These are phyloP conservation scores for Lochmaea capreae DNA, from an alignment of 2,888 invertebrate genomes.

Conservation along the genomic window DNA sequence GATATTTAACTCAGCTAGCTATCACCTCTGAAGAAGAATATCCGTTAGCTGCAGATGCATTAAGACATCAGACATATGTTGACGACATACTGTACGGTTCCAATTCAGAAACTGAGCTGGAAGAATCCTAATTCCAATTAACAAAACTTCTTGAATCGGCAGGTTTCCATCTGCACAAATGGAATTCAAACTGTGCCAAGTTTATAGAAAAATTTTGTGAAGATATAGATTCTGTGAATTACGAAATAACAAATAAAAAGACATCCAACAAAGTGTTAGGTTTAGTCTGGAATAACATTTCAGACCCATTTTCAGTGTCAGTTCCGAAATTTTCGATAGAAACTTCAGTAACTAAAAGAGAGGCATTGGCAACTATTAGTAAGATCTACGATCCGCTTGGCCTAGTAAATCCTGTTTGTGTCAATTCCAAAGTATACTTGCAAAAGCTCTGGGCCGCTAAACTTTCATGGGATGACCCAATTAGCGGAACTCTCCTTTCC, in stretches of 20 bases:
- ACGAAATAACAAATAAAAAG: too few species aligned
- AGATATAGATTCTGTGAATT: too few species aligned
- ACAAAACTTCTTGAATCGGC: too few species aligned
- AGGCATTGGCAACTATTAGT: too few species aligned
- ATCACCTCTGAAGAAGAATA: too few species aligned
- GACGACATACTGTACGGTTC: slow-evolving; percentile 23
- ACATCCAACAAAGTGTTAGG: too few species aligned
- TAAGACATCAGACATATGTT: slow-evolving; percentile 13
- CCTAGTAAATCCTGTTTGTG: slow-evolving; percentile 4
- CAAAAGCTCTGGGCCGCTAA: slow-evolving; percentile 28
- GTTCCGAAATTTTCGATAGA: too few species aligned
- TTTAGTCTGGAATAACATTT: neutral
- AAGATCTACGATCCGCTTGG: neutral
- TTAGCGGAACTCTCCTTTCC: neutral
- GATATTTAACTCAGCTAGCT: too few species aligned
- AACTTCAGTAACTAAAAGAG: too few species aligned
- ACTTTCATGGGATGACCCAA: slow-evolving; percentile 21
- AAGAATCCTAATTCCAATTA: slow-evolving; percentile 5
- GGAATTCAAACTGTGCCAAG: too few species aligned
- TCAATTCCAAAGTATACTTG: slow-evolving; percentile 14
- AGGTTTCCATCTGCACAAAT: too few species aligned
- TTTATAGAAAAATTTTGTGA: too few species aligned
- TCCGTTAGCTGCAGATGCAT: neutral
- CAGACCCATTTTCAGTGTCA: neutral
- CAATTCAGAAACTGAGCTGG: slow-evolving; percentile 11